Base-by-base conservation (phyloP, 2,888 invertebrate species). In the Liopterus haemorrhoidalis region DNA sequence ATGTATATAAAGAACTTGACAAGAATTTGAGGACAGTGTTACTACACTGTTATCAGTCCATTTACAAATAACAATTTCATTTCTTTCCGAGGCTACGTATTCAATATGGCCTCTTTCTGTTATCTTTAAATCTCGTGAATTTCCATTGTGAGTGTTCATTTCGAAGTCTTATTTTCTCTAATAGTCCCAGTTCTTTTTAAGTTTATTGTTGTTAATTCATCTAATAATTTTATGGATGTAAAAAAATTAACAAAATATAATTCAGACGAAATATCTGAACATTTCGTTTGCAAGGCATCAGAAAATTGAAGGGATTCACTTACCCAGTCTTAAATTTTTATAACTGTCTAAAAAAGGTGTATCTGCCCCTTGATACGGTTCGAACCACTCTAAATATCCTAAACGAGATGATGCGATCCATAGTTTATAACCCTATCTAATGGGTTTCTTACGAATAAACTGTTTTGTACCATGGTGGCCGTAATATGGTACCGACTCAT, bases 371-470 rank as follows among this genome's bases (percentile, higher is more conserved):
- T 51, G 53, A 46, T 54, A 53, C 2, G 50, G 53, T 38, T 53
- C 45, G 50, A 53, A 51, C 49, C 50, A 53, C 20, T 41, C 37
- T n/a, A 53, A 39, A 36, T 47, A 53, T 28, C 52, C 52, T 11
- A 6, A n/a, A 16, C 16, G 12, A n/a, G 44, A 48, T 8, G 49
- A 27, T 5, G 48, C 52, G 9, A 28, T 27, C 53, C 55, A 54
- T 5, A 54, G 28, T 30, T 54, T 50, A 44, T 46, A 52, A 5
- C 48, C 45, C 37, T 41, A 52, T 14, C 49, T 15, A 21, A 53
- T 50, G 5, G 46, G 50, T 40, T 59, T 61, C 6, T 56, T 55
- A 16, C 48, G 44, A 3, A 60, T 51, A 41, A 55, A 61, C 46
- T 59, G 57, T 30, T 61, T 59, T 5, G 45, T 51, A 5, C 54